Percentiles rank a stretch among this genome's conserved stretches.
Evolutionary conservation across 2,113 vertebrate species (phyloP).

Genomic region (Macaca fascicularis): T2T-MFA8v1.1 NC_088376.1:17264501-17265000

Average conservation of each 20-base stretch:
- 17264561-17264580: neutral
- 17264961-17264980: neutral
- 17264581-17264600: neutral
- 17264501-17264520: neutral
- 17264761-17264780: neutral
- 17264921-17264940: neutral
- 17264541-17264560: neutral
- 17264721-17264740: neutral
- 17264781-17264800: neutral
- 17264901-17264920: neutral
- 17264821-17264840: neutral
- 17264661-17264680: neutral
- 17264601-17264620: neutral
- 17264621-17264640: neutral
- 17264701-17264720: neutral
- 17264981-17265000: neutral
- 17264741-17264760: neutral
- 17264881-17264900: neutral
- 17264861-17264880: neutral
- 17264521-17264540: constrained; percentile 9
- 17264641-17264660: neutral
- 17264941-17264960: neutral
- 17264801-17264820: neutral
- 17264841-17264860: neutral
- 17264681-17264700: neutral